Base-by-base conservation (phyloP, 2,888 invertebrate species). In the Unio delphinus region DNA sequence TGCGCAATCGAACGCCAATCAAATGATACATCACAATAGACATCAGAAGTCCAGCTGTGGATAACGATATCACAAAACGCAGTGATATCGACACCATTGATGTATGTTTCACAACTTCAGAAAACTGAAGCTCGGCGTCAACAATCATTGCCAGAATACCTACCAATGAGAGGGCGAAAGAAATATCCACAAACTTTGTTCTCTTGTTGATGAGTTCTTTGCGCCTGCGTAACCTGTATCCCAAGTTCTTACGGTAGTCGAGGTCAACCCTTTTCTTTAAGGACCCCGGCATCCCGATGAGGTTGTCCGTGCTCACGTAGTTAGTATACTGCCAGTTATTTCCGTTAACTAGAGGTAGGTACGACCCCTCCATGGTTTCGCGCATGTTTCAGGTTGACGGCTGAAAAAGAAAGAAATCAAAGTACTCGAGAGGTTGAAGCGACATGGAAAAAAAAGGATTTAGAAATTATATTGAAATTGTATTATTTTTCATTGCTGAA, bases 271-370 rank as follows among this genome's bases (percentile, higher is more conserved):
- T 75, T 28, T 76, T 70, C 69, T 79, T 78, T 61, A 69, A 70
- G 56, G 75, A 72, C n/a, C 73, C 73, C 64, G 79, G 79, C 78
- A 82, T 80, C 61, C 68, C 67, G 71, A 76, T 79, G 65, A 73
- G 73, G 63, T 81, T 80, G 61, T 83, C 82, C 45, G 83, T 80
- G 74, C 82, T 83, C 54, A 81, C 79, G 80, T 83, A 84, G 64
- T 80, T 80, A 55, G 80, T 78, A 70, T 82, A 83, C 65, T 79
- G 76, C 72, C 73, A 73, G 57, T 64, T 61, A 68, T 75, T 72
- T 66, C 79, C 78, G 74, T 77, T 81, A 64, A 80, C 78, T 65
- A 81, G 72, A 61, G 81, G 81, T 68, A 76, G 69, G 61, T 79
- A 76, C 62, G 81, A 78, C 74, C 78, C 75, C 73, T 81, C 81